Conservation (phyloP, 2,113 vertebrate genomes). For the Malurus elegans region DNA sequence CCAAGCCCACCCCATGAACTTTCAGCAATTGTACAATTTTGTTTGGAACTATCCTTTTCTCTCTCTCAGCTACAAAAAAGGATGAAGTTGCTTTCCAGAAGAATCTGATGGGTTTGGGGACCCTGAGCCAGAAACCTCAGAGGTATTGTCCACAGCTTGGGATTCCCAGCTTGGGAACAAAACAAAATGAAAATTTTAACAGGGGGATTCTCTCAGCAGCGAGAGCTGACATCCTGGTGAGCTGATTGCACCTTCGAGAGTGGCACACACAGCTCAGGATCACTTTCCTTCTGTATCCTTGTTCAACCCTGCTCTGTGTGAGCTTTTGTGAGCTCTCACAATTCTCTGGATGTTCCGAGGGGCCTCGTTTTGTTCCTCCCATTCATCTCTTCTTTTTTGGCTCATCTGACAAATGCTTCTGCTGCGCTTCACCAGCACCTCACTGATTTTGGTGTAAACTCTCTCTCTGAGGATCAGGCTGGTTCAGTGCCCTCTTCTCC, state of each 20-base stretch:
- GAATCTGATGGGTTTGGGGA: neutral
- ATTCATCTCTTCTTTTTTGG: neutral
- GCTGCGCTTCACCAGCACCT: neutral
- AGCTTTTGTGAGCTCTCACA: constrained; percentile 22
- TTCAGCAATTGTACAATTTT: neutral
- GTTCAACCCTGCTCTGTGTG: neutral
- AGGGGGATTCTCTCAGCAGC: neutral
- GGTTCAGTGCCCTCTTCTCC: neutral
- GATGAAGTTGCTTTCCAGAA: neutral
- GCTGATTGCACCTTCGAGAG: neutral
- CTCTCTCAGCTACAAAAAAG: neutral
- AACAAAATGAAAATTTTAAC: neutral
- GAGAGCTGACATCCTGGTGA: neutral
- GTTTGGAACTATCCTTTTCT: neutral
- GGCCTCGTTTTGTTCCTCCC: neutral
- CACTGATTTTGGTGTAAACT: neutral
- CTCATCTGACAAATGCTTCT: neutral
- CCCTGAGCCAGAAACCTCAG: neutral
- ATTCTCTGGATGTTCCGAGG: neutral
- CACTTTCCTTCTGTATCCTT: constrained; percentile 12
- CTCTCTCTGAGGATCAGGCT: neutral
- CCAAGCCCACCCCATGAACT: neutral
- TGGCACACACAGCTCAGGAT: neutral
- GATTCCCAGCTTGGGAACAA: neutral
- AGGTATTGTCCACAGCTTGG: neutral